Base-by-base conservation (phyloP, 1,140 invertebrate species). In the Lordiphosa clarofinis region DNA sequence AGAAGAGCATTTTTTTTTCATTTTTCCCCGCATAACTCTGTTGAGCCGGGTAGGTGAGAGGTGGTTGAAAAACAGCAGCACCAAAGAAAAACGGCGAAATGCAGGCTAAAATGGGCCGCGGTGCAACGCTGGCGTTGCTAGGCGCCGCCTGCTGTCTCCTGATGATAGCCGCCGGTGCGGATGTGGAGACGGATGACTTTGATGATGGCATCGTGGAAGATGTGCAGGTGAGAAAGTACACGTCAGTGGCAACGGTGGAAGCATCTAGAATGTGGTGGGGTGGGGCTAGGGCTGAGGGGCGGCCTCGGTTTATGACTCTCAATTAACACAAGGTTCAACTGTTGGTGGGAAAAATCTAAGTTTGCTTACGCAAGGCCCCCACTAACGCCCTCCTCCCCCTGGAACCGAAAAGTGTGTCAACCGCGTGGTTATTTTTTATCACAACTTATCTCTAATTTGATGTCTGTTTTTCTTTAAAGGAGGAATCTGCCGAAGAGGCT, bases 201-300 rank as follows among this genome's bases (percentile, higher is more conserved):
- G 86, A 86, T 35, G 87, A 87, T 46, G 87, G 86, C 4, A 44
- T 68, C 24, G 87, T 88, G 13, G 87, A 88, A 54, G 86, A 88
- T 64, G 72, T 88, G 39, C 81, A 76, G 75, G 87, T 88, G 48
- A 81, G 75, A 82, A 82, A 73, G 78, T 86, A 84, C 78, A 84
- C 78, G 78, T 84, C 78, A 84, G 79, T 84, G 56, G 57, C 28
- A 53, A 58, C 60, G 64, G 49, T 58, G 52, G 44, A 75, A 60
- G 43, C 40, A 46, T 47, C 65, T 60, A 68, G 47, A 46, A 46
- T 35, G n/a, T 36, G 9, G 21, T 47, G 50, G 42, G 40, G 10
- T 19, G 24, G 28, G 36, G 9, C 53, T 28, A 21, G 9, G 21
- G 54, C 12, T 19, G 19, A 24, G 7, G 8, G 13, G 31, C 5